phyloP scores from a whole-genome alignment of 1,140 invertebrate species.

The Zaprionus inermis region DNA sequence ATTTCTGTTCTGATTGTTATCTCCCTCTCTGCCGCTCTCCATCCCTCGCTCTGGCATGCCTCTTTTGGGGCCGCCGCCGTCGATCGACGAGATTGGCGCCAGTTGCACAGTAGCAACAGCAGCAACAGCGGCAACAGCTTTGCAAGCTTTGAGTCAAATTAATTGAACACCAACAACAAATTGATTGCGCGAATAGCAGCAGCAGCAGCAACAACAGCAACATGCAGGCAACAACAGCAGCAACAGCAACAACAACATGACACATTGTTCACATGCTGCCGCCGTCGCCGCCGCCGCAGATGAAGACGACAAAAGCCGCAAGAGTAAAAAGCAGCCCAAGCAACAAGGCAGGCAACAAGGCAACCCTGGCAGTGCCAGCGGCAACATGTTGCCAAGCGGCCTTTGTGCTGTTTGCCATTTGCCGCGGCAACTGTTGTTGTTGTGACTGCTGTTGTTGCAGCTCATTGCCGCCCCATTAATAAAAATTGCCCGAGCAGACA shows the following conservation, averaged over 20 bases:
- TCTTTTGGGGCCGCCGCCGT: slow-evolving; percentile 47
- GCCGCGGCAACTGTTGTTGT: slow-evolving; percentile 32
- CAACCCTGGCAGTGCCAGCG: slow-evolving; percentile 25
- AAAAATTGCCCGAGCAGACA: slow-evolving; percentile 28
- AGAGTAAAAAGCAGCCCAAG: slow-evolving; percentile 40
- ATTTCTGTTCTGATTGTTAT: slow-evolving; percentile 69
- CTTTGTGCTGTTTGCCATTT: slow-evolving; percentile 54
- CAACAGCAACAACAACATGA: slow-evolving; percentile 63
- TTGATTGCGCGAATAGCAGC: slow-evolving; percentile 77
- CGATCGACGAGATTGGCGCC: slow-evolving; percentile 59
- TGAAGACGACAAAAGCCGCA: slow-evolving; percentile 74
- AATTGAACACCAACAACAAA: slow-evolving; percentile 82
- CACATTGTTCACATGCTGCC: slow-evolving; percentile 80
- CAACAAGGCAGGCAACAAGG: slow-evolving; percentile 15
- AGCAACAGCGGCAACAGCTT: slow-evolving; percentile 43
- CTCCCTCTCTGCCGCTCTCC: slow-evolving; percentile 15
- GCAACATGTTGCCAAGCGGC: slow-evolving; percentile 73
- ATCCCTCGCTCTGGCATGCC: neutral
- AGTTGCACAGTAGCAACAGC: slow-evolving; percentile 35
- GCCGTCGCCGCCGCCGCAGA: slow-evolving; percentile 49
- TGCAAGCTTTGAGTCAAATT: slow-evolving; percentile 71
- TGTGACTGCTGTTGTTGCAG: slow-evolving; percentile 23
- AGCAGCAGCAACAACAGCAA: slow-evolving; percentile 45
- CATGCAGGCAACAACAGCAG: slow-evolving; percentile 20
- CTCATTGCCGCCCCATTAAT: slow-evolving; percentile 56